Conservation (phyloP, 2,113 vertebrate species). For the Panthera leo region DNA sequence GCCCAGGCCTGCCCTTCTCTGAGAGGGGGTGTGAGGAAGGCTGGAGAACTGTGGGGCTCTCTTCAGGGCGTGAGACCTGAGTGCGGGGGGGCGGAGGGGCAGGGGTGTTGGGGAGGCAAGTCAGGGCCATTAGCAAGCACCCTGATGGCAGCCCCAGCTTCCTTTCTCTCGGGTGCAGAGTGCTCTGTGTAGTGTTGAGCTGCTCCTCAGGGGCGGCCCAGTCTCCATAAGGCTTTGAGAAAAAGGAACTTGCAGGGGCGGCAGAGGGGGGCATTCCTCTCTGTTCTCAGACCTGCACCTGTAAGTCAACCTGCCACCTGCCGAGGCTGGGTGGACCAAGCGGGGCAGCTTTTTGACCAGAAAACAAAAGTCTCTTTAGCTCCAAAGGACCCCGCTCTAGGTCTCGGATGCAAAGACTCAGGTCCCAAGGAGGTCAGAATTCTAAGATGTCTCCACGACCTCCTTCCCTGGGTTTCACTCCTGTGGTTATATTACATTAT, state of each 20-base stretch:
- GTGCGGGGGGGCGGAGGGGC: too few species aligned
- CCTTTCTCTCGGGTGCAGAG: background rate
- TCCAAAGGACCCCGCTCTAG: background rate
- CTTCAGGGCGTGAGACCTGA: background rate
- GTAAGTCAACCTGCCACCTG: background rate
- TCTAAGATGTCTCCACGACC: background rate
- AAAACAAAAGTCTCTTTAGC: background rate
- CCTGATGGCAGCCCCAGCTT: background rate
- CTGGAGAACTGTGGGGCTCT: background rate
- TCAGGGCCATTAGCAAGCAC: background rate
- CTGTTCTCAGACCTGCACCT: background rate
- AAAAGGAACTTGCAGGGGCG: background rate
- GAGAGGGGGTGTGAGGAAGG: background rate
- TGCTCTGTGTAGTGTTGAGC: background rate
- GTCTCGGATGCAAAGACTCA: background rate
- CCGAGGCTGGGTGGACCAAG: background rate
- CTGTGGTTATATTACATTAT: background rate
- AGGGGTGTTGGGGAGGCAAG: background rate
- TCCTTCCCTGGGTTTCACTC: background rate
- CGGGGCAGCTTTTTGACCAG: background rate
- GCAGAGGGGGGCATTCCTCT: background rate
- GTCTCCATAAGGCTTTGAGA: background rate
- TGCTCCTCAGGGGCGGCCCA: background rate
- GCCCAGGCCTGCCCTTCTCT: background rate
- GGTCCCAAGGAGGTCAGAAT: background rate